Evolutionary conservation across 2,113 vertebrate genomes (phyloP).

Genomic region (Engraulis encrasicolus): DNA sequence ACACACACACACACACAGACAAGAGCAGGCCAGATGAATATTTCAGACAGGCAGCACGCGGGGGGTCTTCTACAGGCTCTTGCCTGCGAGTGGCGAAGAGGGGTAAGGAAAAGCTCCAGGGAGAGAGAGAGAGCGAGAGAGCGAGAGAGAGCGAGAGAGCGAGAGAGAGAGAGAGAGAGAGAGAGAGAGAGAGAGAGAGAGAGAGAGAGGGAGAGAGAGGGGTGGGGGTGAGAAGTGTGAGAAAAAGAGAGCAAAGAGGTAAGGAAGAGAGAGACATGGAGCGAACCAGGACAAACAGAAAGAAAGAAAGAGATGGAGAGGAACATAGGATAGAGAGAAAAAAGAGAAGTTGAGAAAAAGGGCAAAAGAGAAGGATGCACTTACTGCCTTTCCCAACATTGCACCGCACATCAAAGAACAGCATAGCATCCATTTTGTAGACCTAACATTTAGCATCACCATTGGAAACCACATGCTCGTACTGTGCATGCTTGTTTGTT

Average conservation of each 20-base stretch:
- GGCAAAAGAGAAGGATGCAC: background rate
- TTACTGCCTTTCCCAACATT: background rate
- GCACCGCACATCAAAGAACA: background rate
- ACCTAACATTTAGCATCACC: background rate
- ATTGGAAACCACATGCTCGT: background rate
- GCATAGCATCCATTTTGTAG: constrained; percentile 15
- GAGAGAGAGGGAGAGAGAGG: background rate
- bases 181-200: background rate
- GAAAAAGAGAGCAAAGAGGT: background rate
- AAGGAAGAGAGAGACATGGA: too few relatives aligned
- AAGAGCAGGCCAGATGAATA: too few relatives aligned
- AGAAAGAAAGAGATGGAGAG: too few relatives aligned
- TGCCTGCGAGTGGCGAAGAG: too few relatives aligned
- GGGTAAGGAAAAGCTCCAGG: background rate
- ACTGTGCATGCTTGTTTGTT: background rate
- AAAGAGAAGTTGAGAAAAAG: background rate
- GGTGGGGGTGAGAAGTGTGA: background rate
- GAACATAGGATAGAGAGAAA: background rate
- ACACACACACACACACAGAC: too few relatives aligned
- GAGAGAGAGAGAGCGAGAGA: background rate
- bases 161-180: background rate
- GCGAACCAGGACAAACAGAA: too few relatives aligned
- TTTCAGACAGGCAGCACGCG: too few relatives aligned
- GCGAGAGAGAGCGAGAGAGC: background rate
- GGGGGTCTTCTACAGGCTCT: too few relatives aligned